A percentile compares a stretch with the other conserved stretches of the same genome.
These are phyloP conservation scores for Furcula furcula DNA, from an alignment of 2,888 invertebrate species.

Conservation along the genomic window DNA sequence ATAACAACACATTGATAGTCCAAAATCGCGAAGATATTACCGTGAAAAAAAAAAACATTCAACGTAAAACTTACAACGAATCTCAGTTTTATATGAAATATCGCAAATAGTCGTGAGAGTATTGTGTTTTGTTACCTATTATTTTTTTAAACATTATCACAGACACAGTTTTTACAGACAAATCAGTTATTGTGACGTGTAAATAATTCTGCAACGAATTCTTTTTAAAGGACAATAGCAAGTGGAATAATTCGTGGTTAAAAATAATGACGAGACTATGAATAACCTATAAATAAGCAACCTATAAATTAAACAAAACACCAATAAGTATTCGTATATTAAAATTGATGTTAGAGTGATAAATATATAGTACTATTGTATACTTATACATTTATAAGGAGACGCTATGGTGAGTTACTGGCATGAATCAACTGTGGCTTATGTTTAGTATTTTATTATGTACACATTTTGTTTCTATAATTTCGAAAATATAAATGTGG, in stretches of 20 bases:
- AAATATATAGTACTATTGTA: too few species aligned
- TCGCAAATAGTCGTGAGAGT: slow-evolving; percentile 19
- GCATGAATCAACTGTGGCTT: too few species aligned
- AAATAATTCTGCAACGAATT: too few species aligned
- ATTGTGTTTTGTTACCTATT: slow-evolving; percentile 25
- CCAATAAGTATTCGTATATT: slow-evolving; percentile 17
- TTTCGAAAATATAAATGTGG: too few species aligned
- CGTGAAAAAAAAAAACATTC: slow-evolving; percentile 31
- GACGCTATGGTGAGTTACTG: slow-evolving; percentile 33
- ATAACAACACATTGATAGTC: slow-evolving; percentile 52
- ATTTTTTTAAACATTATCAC: slow-evolving; percentile 13
- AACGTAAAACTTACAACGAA: slow-evolving; percentile 65
- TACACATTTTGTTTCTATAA: too few species aligned
- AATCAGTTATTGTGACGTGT: slow-evolving; percentile 24
- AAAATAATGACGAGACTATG: slow-evolving; percentile 17
- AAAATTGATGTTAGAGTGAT: slow-evolving; percentile 24
- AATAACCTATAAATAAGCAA: slow-evolving; percentile 24
- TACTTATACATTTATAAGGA: slow-evolving; percentile 16
- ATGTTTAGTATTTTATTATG: too few species aligned
- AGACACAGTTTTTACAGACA: slow-evolving; percentile 14
- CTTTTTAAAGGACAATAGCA: slow-evolving; percentile 13
- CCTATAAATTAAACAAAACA: slow-evolving; percentile 24
- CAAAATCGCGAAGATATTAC: slow-evolving; percentile 43
- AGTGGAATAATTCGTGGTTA: slow-evolving; percentile 20
- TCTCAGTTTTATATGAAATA: slow-evolving; percentile 29